A percentile compares a stretch with the other conserved stretches of the same genome.
These are phyloP conservation scores for Agrochola circellaris DNA, from an alignment of 2,888 invertebrate genomes.

Conservation along the genomic window DNA sequence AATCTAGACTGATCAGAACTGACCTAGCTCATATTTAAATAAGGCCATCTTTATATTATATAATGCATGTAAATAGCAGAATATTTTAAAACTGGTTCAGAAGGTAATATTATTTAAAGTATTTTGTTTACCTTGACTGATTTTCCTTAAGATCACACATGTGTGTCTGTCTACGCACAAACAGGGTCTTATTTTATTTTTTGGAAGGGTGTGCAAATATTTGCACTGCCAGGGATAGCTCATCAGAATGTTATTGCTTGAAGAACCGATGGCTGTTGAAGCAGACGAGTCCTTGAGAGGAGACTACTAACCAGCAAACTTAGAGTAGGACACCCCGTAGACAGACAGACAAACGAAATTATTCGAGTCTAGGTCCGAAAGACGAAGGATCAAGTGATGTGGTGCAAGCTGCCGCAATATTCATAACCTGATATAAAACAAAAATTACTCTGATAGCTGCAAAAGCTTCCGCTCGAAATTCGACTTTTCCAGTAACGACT, in stretches of 20 bases:
- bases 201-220: not conserved
- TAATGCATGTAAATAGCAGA: conserved; percentile 9
- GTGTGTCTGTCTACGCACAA: not conserved
- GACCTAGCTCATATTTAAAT: conserved; percentile 34
- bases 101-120: conserved; percentile 5
- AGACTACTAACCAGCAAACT: not conserved
- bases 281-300: not conserved
- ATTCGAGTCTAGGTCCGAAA: not conserved
- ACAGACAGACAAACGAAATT: not conserved
- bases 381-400: not conserved
- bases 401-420: not conserved
- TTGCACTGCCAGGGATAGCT: not conserved
- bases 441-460: too few species aligned
- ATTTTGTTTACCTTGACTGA: conserved; percentile 15
- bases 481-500: not conserved
- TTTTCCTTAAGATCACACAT: conserved; percentile 36
- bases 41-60: conserved; percentile 5
- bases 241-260: not conserved
- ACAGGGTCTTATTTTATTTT: not conserved
- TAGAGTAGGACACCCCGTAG: not conserved
- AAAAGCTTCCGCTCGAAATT: not conserved
- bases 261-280: not conserved
- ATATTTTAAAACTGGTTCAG: conserved; percentile 22
- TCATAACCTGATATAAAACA: too few species aligned
- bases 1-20: conserved; percentile 20